A percentile compares a stretch with the other conserved stretches of the same genome.
These are phyloP conservation scores for Andricus quercusramuli DNA, from an alignment of 2,888 invertebrate genomes.

Conservation along the genomic window DNA sequence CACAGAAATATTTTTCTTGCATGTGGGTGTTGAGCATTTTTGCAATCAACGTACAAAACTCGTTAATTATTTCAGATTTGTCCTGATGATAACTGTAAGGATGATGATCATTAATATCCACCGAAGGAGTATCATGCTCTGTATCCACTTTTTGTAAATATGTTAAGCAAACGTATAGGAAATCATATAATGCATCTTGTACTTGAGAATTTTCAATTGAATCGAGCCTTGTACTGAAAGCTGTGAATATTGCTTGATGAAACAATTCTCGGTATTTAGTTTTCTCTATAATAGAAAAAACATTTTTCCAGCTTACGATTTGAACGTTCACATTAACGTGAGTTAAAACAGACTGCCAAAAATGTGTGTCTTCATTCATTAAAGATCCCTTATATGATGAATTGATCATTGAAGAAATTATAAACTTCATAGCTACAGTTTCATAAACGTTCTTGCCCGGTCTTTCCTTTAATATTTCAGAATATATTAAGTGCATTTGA, in stretches of 20 bases:
- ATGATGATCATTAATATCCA: background rate
- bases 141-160: background rate
- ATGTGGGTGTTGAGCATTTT: conserved; percentile 47
- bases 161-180: conserved; percentile 58
- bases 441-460: conserved; percentile 72
- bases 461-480: conserved; percentile 59
- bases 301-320: conserved; percentile 63
- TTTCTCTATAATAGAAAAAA: conserved; percentile 43
- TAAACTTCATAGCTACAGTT: conserved; percentile 59
- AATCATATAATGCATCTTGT: conserved; percentile 66
- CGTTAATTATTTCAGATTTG: conserved; percentile 22
- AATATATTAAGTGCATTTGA: conserved; percentile 59
- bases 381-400: conserved; percentile 27
- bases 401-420: conserved; percentile 52
- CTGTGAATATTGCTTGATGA: conserved; percentile 42
- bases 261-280: conserved; percentile 41
- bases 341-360: conserved; percentile 49
- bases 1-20: conserved; percentile 54
- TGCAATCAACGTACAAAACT: conserved; percentile 51
- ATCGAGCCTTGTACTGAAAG: conserved; percentile 40
- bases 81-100: conserved; percentile 1
- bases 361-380: conserved; percentile 14
- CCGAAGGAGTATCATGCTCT: background rate
- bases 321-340: conserved; percentile 62
- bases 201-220: conserved; percentile 62